A percentile compares a stretch with the other conserved stretches of the same genome.
Conservation (phyloP, 92 coral and sea anemone genomes). For the Phenganax stokvisi region DNA sequence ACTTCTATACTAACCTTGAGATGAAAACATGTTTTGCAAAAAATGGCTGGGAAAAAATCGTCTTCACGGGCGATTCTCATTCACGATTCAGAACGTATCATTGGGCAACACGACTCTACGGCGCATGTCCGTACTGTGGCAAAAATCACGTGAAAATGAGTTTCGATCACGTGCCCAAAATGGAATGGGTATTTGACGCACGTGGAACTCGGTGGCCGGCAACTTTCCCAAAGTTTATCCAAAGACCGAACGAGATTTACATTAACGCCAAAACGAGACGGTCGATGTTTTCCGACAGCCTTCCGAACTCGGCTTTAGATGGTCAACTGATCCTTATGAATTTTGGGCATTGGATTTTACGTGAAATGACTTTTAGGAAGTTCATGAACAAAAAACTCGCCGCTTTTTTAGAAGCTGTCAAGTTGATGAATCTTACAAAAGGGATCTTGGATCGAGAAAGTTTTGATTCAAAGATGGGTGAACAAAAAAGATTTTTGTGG, state of each 20-base stretch:
- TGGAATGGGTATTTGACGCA: conserved; percentile 98
- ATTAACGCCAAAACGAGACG: conserved; percentile 75
- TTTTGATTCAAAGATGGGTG: neutral
- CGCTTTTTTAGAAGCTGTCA: conserved; percentile 68
- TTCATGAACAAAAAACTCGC: conserved; percentile 63
- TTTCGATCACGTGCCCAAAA: conserved; percentile 87
- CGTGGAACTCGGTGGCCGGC: conserved; percentile 99
- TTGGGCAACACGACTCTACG: conserved; percentile 92
- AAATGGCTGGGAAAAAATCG: conserved; percentile 81
- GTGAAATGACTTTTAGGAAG: conserved; percentile 67
- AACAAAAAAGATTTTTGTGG: conserved; percentile 66
- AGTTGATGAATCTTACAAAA: conserved; percentile 54
- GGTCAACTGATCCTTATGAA: conserved; percentile 80
- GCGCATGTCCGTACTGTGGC: conserved; percentile 80
- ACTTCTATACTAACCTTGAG: conserved; percentile 78
- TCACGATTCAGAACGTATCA: conserved; percentile 93
- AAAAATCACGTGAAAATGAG: conserved; percentile 87
- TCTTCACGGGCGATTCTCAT: conserved; percentile 99
- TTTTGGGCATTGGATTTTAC: conserved; percentile 93
- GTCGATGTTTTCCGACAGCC: conserved; percentile 76
- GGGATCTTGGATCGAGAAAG: neutral
- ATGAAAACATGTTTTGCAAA: conserved; percentile 86
- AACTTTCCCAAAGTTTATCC: conserved; percentile 64
- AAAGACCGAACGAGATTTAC: conserved; percentile 76
- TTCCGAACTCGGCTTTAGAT: conserved; percentile 65